These are phyloP conservation scores for Erpobdella octoculata DNA, from an alignment of 2,888 invertebrate species.

Conservation along the genomic window DNA sequence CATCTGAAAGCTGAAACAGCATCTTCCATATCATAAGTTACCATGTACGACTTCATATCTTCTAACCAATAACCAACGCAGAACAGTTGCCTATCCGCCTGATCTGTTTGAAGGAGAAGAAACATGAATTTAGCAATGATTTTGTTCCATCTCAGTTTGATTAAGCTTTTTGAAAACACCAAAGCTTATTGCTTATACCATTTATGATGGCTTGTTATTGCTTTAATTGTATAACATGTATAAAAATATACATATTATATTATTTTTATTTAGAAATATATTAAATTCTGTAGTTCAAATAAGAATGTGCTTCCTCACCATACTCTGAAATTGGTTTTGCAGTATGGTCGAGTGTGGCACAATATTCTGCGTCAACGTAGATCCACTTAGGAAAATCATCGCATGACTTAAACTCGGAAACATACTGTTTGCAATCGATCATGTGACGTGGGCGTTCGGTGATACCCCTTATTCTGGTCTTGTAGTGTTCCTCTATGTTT, in stretches of 20 bases:
- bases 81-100: slow-evolving; percentile 89
- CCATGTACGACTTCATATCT: slow-evolving; percentile 86
- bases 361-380: slow-evolving; percentile 87
- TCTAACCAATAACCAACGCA: slow-evolving; percentile 97
- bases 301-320: too few relatives aligned
- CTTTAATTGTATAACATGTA: too few relatives aligned
- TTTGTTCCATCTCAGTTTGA: neutral
- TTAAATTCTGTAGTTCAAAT: too few relatives aligned
- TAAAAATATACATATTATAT: too few relatives aligned
- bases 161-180: too few relatives aligned
- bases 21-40: slow-evolving; percentile 91
- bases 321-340: slow-evolving; percentile 70
- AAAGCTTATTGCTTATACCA: too few relatives aligned
- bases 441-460: slow-evolving; percentile 79
- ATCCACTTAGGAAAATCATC: slow-evolving; percentile 82
- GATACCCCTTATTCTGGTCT: slow-evolving; percentile 87
- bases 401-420: slow-evolving; percentile 90
- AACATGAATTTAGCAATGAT: neutral
- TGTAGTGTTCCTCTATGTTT: slow-evolving; percentile 58
- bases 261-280: too few relatives aligned
- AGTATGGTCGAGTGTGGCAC: slow-evolving; percentile 87
- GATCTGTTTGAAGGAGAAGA: slow-evolving; percentile 58
- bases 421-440: slow-evolving; percentile 81
- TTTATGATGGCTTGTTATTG: neutral
- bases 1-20: slow-evolving; percentile 89